Percentiles rank a stretch among this genome's conserved stretches.
phyloP scores from a whole-genome alignment of 2,797 vertebrate species.

The Coluber constrictor region DNA sequence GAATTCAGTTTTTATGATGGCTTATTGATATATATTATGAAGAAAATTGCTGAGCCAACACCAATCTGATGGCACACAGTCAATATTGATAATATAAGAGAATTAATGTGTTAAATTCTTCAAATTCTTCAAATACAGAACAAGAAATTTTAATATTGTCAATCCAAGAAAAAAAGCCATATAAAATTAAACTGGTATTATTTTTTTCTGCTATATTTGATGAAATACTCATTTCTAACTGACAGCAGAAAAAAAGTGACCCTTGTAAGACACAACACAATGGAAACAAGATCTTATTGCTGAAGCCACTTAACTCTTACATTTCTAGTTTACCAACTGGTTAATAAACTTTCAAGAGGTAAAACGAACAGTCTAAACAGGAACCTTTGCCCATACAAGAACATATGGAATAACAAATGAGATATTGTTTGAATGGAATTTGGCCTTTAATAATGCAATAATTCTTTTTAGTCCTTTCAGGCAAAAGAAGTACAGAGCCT shows the following conservation, averaged over 20 bases:
- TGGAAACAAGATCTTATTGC: background rate
- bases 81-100: background rate
- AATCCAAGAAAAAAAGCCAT: background rate
- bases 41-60: background rate
- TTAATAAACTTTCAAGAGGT: background rate
- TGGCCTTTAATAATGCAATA: background rate
- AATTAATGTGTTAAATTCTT: background rate
- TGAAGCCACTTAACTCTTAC: background rate
- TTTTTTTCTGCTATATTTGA: background rate
- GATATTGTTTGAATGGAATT: background rate
- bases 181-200: background rate
- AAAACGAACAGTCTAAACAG: background rate
- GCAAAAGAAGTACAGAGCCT: background rate
- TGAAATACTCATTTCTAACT: background rate
- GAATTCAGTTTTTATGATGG: background rate
- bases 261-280: background rate
- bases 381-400: background rate
- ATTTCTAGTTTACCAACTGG: background rate
- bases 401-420: rapidly evolving
- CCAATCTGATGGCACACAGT: background rate
- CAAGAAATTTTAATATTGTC: background rate
- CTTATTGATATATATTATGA: background rate
- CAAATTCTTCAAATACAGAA: background rate
- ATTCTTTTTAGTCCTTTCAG: background rate
- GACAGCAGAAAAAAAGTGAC: background rate